Percentiles rank a stretch among this genome's conserved stretches.
Evolutionary conservation across 2,113 vertebrate genomes (phyloP).

Genomic region (Rhombomys opimus): DNA sequence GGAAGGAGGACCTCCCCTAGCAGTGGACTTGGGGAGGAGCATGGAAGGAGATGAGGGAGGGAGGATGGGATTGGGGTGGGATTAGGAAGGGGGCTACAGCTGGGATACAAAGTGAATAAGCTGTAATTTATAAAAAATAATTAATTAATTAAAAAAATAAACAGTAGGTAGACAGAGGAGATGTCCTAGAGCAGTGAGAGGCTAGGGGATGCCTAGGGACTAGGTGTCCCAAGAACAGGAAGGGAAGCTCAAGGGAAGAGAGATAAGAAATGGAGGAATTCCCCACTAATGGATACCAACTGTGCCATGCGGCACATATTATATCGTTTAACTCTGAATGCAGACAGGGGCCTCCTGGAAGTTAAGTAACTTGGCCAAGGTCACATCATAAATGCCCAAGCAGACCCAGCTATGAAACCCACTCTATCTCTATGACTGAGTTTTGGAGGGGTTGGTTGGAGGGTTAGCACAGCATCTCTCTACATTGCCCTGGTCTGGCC

Average conservation of each 20-base stretch:
- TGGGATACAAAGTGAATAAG: too few species aligned
- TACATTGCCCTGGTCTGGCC: neutral
- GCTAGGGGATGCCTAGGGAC: too few species aligned
- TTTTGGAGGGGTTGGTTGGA: neutral
- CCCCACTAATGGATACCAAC: neutral
- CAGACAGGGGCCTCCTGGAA: neutral
- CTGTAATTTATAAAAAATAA: too few species aligned
- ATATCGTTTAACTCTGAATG: neutral
- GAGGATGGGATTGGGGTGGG: too few species aligned
- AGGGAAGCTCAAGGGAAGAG: neutral
- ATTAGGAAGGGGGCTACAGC: too few species aligned
- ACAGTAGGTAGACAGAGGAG: neutral
- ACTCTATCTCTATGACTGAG: neutral
- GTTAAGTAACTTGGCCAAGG: neutral
- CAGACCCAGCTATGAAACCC: neutral
- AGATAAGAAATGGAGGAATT: neutral
- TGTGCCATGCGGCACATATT: accelerated
- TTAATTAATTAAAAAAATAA: neutral
- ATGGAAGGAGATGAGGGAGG: too few species aligned
- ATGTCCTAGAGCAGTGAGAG: too few species aligned
- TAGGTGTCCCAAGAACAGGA: neutral
- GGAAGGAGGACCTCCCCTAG: too few species aligned
- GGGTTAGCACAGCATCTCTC: neutral
- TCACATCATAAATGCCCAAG: neutral
- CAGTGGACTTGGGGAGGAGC: too few species aligned